Base-by-base conservation (phyloP, 2,797 vertebrate genomes). In the Toxotes lorentzi region DNA sequence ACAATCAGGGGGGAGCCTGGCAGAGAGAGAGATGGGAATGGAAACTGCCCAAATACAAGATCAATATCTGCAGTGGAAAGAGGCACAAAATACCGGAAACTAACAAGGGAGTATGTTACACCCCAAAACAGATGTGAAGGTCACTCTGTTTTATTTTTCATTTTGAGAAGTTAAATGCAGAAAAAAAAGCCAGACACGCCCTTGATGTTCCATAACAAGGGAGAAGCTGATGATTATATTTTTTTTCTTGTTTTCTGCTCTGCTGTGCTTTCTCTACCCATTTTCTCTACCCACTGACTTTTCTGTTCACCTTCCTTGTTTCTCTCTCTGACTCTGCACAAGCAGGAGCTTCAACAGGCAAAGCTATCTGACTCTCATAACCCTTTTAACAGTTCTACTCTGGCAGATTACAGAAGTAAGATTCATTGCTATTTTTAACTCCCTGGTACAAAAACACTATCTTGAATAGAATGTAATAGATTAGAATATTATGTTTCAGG, bases 111-210 rank as follows among this genome's bases (percentile, higher is more conserved):
- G 79, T 34, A 47, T 1, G 91, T 82, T 86, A 87, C 91, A 90
- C 90, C 80, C 89, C 58, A 47, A 86, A 90, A 91, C 90, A 93
- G 90, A 92, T 91, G 92, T 76, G 78, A 70, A 63, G 78, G 61
- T 79, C 79, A 76, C 7, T 67, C 12, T 30, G 74, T 76, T 78
- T 68, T 41, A 73, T 66, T 87, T 88, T 69, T 81, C 67, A 77
- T 89, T 88, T 78, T 81, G 24, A 66, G 47, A 66, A 57, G 53
- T 65, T 70, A 47, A 64, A 79, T 60, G 13, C 41, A 21, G 60
- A 35, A 70, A 76, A 72, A 72, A 79, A 78, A 72, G 7, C 8
- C 45, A 41, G 82, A 70, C 81, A 79, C 84, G 34, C 90, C 88
- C 85, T 45, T 66, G 17, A 73, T 84, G 76, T 90, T 90, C 87